Evolutionary conservation across 2,113 vertebrate species (phyloP), one percentile per base, ranked within the genome.

Genomic region (Machaerirhynchus nigripectus): DNA sequence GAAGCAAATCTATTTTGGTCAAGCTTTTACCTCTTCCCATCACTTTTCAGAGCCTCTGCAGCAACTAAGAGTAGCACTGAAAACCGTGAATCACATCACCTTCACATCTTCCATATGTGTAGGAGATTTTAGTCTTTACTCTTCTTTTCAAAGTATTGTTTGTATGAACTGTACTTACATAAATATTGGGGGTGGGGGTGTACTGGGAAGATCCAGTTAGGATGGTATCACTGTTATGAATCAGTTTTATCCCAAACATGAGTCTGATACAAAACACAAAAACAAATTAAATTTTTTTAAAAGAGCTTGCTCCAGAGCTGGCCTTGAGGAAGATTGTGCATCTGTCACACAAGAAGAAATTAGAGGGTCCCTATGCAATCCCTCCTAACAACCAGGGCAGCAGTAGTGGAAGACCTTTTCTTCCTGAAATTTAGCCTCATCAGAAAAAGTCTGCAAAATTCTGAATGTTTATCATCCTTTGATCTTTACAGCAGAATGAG

Each of bases 1-100:
- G 26, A 85, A 76, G 15, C 3, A 65, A 73, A 74, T 37, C 9
- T 67, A 27, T 10, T n/a, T 8, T 0, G 0, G 28, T 55, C 56
- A 76, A 57, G 13, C 4, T 71, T 88, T 91, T 46, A 59, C 16
- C 9, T 61, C n/a, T 53, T 64, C 9, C 33, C 5, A 33, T 49
- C 50, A 37, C 8, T 52, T 83, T 93, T 47, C 46, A 80, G 50
- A 93, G 4, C 24, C 28, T 80, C 46, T 77, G 31, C n/a, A 79
- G 4, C 12, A 73, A 13, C 30, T 22, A 39, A 60, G 11, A 33
- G 40, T 79, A 71, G 30, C 18, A 15, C 15, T 61, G n/a, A 21
- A 86, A 92, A 64, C 11, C 35, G 0, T 50, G 44, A 68, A 40
- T 68, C 39, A 68, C 24, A 68, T 33, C 40, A 53, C 30, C 24